Conservation (phyloP, 2,888 invertebrate species). For the Sarcophaga carnaria region DNA sequence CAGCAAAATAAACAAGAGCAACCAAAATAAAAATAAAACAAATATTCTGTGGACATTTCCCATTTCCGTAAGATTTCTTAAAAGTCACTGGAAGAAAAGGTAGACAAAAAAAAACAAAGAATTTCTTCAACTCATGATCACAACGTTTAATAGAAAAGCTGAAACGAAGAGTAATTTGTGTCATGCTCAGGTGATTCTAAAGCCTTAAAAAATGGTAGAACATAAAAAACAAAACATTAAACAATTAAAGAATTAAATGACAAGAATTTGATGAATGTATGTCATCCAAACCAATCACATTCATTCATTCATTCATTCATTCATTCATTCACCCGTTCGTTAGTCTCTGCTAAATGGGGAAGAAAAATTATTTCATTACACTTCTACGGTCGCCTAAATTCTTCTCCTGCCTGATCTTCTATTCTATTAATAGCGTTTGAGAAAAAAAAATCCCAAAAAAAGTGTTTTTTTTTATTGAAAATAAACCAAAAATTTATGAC, state of each 20-base stretch:
- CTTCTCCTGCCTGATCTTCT: background rate
- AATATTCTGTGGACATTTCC: slow-evolving; percentile 46
- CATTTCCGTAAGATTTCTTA: slow-evolving; percentile 6
- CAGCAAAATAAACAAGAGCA: background rate
- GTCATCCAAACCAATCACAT: slow-evolving; percentile 35
- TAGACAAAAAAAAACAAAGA: slow-evolving; percentile 9
- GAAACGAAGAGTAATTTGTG: slow-evolving; percentile 60
- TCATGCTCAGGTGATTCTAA: slow-evolving; percentile 63
- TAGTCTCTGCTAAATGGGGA: slow-evolving; percentile 13
- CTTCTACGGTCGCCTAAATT: background rate
- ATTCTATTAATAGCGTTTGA: background rate
- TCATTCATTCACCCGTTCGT: background rate
- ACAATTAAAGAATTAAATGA: slow-evolving; percentile 13
- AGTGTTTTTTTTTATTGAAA: background rate
- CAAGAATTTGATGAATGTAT: slow-evolving; percentile 60
- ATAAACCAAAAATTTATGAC: slow-evolving; percentile 39
- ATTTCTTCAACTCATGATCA: slow-evolving; percentile 42
- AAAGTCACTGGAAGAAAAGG: slow-evolving; percentile 21
- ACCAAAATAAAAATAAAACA: slow-evolving; percentile 2
- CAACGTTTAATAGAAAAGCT: background rate
- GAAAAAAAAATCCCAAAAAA: slow-evolving; percentile 17
- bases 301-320: background rate
- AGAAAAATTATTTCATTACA: slow-evolving; percentile 35
- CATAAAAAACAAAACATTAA: background rate
- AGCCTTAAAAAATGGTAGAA: background rate